Base-by-base conservation (phyloP, 92 coral and sea anemone species). In the Chrysogorgia sp. region DNA sequence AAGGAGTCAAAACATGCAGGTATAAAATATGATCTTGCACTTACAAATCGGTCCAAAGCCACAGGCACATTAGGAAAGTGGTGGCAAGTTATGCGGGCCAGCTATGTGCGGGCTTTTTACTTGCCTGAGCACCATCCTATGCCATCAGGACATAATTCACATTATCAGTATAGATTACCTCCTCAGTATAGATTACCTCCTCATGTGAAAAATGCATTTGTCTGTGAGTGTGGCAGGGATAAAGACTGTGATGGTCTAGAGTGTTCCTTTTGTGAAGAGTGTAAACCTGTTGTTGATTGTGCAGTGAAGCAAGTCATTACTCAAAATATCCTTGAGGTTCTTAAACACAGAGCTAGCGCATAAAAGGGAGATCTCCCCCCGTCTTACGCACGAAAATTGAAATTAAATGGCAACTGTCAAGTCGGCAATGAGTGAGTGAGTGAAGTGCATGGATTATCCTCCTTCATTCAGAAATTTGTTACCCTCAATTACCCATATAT, bases 21-120 rank as follows among this genome's bases (percentile, higher is more conserved):
- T 30, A 52, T 85, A 7, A 80, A 80, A 34, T 37, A 80, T 63
- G 86, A 81, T 63, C 64, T 81, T 31, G 63, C 35, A 4, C 68
- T 82, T 1, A 82, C 82, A 26, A 82, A 82, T 33, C 62, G 82
- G 37, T 83, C 72, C 25, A 56, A 76, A 2, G 71, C 86, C 15
- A 81, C 89, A 26, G 76, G 78, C 31, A 17, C n/a, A 9, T 25
- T 81, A 21, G 79, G 83, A 1, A 84, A 84, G 70, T 84, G 87
- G 80, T 53, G 43, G 71, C 83, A 84, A 32, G 76, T 82, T 24
- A 74, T 82, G 82, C 60, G 86, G 69, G 72, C 72, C 41, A 81
- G 71, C 40, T 86, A 86, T 82, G 90, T 86, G 7, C 65, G 86
- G 33, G 80, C 86, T 43, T 86, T 86, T 66, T 67, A 84, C 43